Percentiles rank a stretch among this genome's conserved stretches.
These are phyloP conservation scores for Nasua narica DNA, from an alignment of 2,797 vertebrate species.

Conservation along the genomic window DNA sequence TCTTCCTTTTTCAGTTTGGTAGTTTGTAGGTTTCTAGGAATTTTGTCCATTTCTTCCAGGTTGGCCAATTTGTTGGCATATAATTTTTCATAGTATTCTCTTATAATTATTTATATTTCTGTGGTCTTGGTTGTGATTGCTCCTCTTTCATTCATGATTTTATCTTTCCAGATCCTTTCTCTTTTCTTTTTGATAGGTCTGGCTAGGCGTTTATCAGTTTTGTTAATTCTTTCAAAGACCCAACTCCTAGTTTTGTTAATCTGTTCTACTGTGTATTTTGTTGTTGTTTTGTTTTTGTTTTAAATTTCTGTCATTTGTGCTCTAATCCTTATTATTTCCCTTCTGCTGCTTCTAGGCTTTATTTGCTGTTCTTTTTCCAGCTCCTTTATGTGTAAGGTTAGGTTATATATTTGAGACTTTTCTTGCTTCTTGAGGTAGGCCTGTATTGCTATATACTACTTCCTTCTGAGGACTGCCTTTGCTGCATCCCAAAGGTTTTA, in stretches of 20 bases:
- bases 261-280: too few species aligned
- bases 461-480: too few species aligned
- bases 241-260: neutral
- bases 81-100: neutral
- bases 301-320: neutral
- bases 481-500: too few species aligned
- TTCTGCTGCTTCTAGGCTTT: neutral
- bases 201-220: neutral
- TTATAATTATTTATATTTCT: neutral
- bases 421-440: too few species aligned
- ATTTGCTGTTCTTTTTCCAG: neutral
- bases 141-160: neutral
- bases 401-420: too few species aligned
- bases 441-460: too few species aligned
- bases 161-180: neutral
- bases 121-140: neutral
- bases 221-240: neutral
- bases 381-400: too few species aligned
- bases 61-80: neutral
- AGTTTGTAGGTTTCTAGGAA: neutral
- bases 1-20: neutral
- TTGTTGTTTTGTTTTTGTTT: neutral
- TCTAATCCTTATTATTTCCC: neutral
- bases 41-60: neutral
- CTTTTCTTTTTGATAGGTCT: neutral